Conservation (phyloP, 2,888 invertebrate genomes). For the Euplexia lucipara region DNA sequence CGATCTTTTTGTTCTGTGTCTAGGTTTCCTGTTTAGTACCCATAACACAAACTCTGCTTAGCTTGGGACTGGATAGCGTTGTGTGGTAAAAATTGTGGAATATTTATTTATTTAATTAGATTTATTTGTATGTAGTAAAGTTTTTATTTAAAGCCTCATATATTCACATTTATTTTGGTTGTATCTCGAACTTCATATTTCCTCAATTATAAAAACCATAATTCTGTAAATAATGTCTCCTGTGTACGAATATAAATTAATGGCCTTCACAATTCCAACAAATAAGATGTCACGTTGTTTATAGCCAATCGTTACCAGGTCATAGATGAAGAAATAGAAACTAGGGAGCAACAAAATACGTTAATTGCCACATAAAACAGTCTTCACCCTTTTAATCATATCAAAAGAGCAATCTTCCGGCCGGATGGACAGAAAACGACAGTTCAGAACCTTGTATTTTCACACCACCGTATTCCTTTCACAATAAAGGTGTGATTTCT, state of each 20-base stretch:
- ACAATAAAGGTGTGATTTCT: conserved; percentile 70
- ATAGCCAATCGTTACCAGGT: conserved; percentile 46
- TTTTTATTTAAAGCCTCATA: background rate
- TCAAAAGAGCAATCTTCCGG: conserved; percentile 90
- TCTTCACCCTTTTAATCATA: conserved; percentile 90
- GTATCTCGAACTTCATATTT: conserved; percentile 34
- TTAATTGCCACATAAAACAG: conserved; percentile 89
- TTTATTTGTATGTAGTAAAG: background rate
- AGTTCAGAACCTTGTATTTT: conserved; percentile 66
- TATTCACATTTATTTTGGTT: background rate
- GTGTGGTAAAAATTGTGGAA: too few species aligned
- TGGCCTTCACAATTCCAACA: conserved; percentile 34
- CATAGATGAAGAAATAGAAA: conserved; percentile 75
- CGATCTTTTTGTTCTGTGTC: too few species aligned
- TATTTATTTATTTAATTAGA: too few species aligned
- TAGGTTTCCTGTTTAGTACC: too few species aligned
- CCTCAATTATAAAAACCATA: conserved; percentile 37
- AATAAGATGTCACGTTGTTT: conserved; percentile 55
- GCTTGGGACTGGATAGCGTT: too few species aligned
- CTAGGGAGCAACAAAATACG: conserved; percentile 81
- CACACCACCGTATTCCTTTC: conserved; percentile 63
- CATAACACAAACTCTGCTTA: too few species aligned
- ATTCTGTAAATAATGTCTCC: conserved; percentile 32
- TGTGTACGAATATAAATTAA: conserved; percentile 48
- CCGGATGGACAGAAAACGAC: conserved; percentile 81